These are phyloP conservation scores for Rhea pennata DNA, from an alignment of 2,113 vertebrate species.

Conservation along the genomic window DNA sequence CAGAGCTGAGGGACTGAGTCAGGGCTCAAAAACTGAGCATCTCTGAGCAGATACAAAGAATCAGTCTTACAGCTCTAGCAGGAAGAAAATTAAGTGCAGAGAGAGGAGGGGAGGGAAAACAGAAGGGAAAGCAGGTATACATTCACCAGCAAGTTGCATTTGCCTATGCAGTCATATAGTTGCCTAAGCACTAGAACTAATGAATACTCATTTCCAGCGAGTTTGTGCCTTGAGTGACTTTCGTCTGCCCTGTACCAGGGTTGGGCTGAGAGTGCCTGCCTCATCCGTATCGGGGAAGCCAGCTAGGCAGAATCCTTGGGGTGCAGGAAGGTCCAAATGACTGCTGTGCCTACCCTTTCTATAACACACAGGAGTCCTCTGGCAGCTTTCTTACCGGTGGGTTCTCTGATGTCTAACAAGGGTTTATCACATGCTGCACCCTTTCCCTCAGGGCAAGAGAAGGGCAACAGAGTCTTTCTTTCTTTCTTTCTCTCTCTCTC, in stretches of 20 bases:
- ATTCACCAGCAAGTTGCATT: not conserved
- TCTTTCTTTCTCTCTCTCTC: not conserved
- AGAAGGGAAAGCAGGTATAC: accelerated
- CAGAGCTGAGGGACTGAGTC: not conserved
- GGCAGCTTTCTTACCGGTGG: not conserved
- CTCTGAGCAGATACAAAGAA: not conserved
- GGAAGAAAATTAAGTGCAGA: not conserved
- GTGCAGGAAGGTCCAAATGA: not conserved
- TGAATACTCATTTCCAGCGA: not conserved
- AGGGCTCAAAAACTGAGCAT: not conserved
- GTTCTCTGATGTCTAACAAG: not conserved
- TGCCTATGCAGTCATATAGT: accelerated
- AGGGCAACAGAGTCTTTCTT: not conserved
- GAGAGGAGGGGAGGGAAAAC: not conserved
- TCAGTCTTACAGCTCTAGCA: not conserved
- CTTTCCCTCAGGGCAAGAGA: not conserved
- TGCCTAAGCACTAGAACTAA: not conserved
- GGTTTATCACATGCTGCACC: not conserved
- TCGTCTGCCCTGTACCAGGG: accelerated
- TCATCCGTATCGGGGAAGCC: accelerated
- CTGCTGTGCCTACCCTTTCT: not conserved
- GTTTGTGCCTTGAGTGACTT: not conserved
- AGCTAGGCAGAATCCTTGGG: accelerated
- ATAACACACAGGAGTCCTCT: accelerated
- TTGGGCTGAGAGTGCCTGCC: not conserved